Percentiles rank a stretch among this genome's conserved stretches.
These are phyloP conservation scores for Chloroceryle aenea DNA, from an alignment of 2,113 vertebrate species.

Conservation along the genomic window DNA sequence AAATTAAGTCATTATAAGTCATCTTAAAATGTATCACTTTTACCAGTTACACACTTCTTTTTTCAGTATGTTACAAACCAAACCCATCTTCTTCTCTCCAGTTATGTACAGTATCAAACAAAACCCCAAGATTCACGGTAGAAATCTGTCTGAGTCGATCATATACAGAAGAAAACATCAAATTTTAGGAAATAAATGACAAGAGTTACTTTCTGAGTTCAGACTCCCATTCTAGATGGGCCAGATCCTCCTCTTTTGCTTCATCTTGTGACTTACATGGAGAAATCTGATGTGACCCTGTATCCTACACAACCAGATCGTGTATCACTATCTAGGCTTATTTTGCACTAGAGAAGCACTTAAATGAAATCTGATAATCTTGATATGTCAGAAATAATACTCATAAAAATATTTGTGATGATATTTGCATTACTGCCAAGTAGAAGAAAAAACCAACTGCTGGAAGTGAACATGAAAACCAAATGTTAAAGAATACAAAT, in stretches of 20 bases:
- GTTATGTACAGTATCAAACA: conserved; percentile 44
- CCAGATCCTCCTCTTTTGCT: not conserved
- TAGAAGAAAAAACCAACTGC: not conserved
- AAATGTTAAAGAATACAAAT: not conserved
- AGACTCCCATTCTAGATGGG: not conserved
- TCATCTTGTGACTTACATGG: not conserved
- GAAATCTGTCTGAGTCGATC: not conserved
- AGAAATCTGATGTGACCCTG: not conserved
- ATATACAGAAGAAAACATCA: not conserved
- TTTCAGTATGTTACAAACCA: not conserved
- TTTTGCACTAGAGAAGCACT: not conserved
- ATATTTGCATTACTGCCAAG: not conserved
- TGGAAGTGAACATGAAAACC: not conserved
- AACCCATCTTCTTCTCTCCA: not conserved
- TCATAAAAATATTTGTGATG: not conserved
- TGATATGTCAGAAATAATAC: not conserved
- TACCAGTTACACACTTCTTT: not conserved
- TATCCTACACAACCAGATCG: not conserved
- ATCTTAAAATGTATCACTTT: not conserved
- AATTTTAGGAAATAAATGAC: not conserved
- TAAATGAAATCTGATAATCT: not conserved
- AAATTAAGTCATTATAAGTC: not conserved
- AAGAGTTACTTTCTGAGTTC: not conserved
- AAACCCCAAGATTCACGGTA: not conserved
- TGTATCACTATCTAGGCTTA: not conserved